phyloP scores from a whole-genome alignment of 1,140 invertebrate genomes.

The Drosophila kohkoa region DNA sequence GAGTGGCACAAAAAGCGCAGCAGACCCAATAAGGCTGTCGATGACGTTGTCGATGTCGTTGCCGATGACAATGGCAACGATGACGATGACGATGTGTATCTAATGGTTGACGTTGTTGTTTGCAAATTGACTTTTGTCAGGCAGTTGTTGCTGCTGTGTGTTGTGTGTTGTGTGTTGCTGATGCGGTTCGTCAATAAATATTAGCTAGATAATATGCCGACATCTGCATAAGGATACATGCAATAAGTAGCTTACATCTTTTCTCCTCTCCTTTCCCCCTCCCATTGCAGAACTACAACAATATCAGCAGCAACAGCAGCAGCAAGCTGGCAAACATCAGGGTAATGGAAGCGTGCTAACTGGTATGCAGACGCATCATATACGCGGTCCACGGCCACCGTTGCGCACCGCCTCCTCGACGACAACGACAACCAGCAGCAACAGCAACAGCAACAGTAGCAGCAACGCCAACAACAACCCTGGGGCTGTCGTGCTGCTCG shows the following conservation, averaged over 20 bases:
- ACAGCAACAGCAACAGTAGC: constrained; percentile 75
- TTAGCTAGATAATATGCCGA: constrained; percentile 73
- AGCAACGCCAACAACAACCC: constrained; percentile 77
- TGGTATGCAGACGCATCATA: constrained; percentile 74
- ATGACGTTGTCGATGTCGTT: constrained; percentile 5
- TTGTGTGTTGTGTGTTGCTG: background rate
- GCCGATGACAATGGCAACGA: constrained; percentile 33
- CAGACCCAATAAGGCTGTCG: constrained; percentile 41
- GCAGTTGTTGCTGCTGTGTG: constrained; percentile 18
- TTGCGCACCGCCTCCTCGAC: constrained; percentile 80
- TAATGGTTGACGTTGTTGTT: constrained; percentile 72
- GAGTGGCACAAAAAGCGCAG: constrained; percentile 58
- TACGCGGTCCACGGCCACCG: constrained; percentile 81
- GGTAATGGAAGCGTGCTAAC: constrained; percentile 75
- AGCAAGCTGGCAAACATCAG: constrained; percentile 62
- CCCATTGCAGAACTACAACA: constrained; percentile 73
- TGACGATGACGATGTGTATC: constrained; percentile 55
- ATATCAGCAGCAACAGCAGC: constrained; percentile 79
- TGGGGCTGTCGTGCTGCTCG: constrained; percentile 64
- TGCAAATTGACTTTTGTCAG: constrained; percentile 72
- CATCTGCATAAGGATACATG: constrained; percentile 66
- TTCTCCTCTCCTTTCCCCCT: background rate
- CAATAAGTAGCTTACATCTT: constrained; percentile 67
- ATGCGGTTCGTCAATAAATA: constrained; percentile 57
- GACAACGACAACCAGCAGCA: constrained; percentile 78